Conservation (phyloP, 2,113 vertebrate genomes). For the Melospiza melodia region DNA sequence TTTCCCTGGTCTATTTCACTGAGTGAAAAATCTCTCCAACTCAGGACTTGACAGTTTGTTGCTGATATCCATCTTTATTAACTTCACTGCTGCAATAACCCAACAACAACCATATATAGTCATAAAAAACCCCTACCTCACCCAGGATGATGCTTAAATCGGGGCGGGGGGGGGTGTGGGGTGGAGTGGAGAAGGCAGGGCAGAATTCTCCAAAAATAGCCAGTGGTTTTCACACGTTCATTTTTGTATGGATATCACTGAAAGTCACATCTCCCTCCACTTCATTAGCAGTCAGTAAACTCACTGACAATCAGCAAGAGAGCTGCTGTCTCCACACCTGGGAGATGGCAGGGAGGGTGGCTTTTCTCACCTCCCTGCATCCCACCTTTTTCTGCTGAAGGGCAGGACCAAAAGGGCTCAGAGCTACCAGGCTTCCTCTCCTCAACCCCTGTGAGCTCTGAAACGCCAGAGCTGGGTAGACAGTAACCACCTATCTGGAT, state of each 20-base stretch:
- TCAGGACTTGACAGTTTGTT: constrained; percentile 73
- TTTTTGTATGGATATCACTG: not conserved
- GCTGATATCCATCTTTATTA: constrained; percentile 77
- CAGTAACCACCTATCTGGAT: not conserved
- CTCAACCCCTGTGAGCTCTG: not conserved
- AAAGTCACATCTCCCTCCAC: not conserved
- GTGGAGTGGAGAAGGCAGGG: no score
- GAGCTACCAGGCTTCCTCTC: not conserved
- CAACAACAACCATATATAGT: not conserved
- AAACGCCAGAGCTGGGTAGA: rapidly evolving
- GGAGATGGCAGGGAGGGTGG: not conserved
- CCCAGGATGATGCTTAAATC: not conserved
- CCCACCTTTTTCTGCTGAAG: not conserved
- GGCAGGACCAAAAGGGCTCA: not conserved
- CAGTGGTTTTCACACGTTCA: not conserved
- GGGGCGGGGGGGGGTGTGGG: no score
- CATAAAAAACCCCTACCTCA: not conserved
- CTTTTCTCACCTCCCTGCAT: not conserved
- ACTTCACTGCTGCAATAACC: constrained; percentile 22
- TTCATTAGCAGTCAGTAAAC: constrained; percentile 47
- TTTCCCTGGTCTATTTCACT: constrained; percentile 72
- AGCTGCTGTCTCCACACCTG: not conserved
- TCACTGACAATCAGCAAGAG: constrained; percentile 21
- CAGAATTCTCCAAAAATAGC: not conserved
- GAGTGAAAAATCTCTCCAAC: constrained; percentile 70